Conservation (phyloP, 1,140 invertebrate genomes). For the Zaprionus capensis region DNA sequence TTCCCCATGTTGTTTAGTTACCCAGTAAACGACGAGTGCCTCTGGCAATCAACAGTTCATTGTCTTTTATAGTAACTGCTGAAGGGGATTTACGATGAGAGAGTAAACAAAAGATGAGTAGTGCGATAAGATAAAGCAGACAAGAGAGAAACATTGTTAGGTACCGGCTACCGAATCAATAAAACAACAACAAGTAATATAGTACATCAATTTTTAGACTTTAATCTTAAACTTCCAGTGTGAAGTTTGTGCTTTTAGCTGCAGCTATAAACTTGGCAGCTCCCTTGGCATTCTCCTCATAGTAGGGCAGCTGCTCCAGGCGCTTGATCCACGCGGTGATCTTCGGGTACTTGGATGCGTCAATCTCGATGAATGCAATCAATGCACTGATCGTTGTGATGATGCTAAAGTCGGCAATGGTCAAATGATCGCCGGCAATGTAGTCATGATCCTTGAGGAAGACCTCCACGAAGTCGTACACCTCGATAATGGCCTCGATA, state of each 20-base stretch:
- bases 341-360: conserved; percentile 66
- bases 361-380: conserved; percentile 63
- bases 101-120: no score
- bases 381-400: conserved; percentile 78
- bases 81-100: no score
- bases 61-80: neutral
- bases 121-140: no score
- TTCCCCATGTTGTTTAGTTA: conserved; percentile 58
- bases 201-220: no score
- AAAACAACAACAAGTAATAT: no score
- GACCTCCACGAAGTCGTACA: conserved; percentile 85
- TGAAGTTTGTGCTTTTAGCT: no score
- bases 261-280: conserved; percentile 59
- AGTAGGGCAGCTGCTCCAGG: conserved; percentile 75
- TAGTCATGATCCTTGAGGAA: conserved; percentile 85
- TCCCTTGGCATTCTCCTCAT: conserved; percentile 85
- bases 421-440: conserved; percentile 85
- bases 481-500: conserved; percentile 81
- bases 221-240: no score
- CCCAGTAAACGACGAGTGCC: neutral
- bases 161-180: no score
- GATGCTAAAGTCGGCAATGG: conserved; percentile 87
- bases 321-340: conserved; percentile 68
- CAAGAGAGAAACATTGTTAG: no score
- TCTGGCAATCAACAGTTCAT: neutral